Percentiles rank a stretch among this genome's conserved stretches.
phyloP scores from a whole-genome alignment of 1,140 invertebrate genomes.

The Littorina saxatilis region DNA sequence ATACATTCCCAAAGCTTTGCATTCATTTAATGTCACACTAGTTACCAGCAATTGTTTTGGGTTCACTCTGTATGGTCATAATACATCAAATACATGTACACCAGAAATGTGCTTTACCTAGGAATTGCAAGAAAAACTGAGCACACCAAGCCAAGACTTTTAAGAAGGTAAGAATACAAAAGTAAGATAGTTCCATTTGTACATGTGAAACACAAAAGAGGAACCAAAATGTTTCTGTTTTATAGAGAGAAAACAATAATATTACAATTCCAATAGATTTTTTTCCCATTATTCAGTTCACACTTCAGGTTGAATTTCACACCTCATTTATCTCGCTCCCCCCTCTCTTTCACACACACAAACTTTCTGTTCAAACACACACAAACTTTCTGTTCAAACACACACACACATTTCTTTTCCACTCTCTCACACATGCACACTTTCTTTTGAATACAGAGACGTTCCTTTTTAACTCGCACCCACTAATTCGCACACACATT shows the following conservation, averaged over 20 bases:
- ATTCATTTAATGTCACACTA: too few species aligned
- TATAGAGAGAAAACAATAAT: background rate
- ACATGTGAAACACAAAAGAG: background rate
- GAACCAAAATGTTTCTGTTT: background rate
- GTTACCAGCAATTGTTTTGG: too few species aligned
- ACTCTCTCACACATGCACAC: background rate
- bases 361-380: background rate
- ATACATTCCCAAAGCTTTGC: too few species aligned
- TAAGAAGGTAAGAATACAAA: too few species aligned
- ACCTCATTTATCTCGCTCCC: background rate
- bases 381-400: too few species aligned
- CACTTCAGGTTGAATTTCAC: too few species aligned
- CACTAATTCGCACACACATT: background rate
- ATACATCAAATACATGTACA: slow-evolving; percentile 11
- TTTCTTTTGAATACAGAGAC: too few species aligned
- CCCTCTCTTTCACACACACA: background rate
- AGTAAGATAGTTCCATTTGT: too few species aligned
- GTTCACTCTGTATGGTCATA: too few species aligned
- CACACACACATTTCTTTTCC: background rate
- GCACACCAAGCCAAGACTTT: too few species aligned
- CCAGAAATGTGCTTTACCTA: background rate
- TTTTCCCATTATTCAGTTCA: background rate
- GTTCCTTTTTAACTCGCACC: background rate
- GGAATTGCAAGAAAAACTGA: too few species aligned
- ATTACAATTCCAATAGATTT: slow-evolving; percentile 6